These are phyloP conservation scores for Drosophila macrothrix DNA, from an alignment of 2,888 invertebrate genomes.

Conservation along the genomic window DNA sequence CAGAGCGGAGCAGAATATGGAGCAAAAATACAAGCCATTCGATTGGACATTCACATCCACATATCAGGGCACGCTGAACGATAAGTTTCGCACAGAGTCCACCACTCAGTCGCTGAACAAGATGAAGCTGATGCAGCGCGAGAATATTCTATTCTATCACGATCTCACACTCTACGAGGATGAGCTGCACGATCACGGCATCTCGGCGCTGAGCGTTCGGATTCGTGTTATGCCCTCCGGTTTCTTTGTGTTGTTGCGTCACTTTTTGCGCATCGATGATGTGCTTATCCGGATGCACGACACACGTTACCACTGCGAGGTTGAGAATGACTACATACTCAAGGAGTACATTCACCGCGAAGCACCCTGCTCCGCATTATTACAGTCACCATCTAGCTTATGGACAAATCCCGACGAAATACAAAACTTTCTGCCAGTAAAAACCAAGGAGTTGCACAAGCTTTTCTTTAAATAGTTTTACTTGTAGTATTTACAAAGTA, in stretches of 20 bases:
- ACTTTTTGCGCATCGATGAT: constrained; percentile 97
- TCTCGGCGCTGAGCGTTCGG: constrained; percentile 95
- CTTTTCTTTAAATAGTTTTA: constrained; percentile 74
- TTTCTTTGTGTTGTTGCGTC: constrained; percentile 95
- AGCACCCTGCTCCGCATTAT: constrained; percentile 88
- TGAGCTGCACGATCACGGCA: constrained; percentile 99
- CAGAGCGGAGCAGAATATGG: constrained; percentile 89
- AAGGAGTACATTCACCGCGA: constrained; percentile 94
- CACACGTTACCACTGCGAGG: constrained; percentile 93
- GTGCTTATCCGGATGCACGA: constrained; percentile 95
- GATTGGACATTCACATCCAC: constrained; percentile 99
- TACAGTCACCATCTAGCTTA: constrained; percentile 85
- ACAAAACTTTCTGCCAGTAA: constrained; percentile 88
- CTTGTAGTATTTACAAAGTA: background rate
- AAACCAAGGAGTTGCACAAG: constrained; percentile 85
- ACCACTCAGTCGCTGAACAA: constrained; percentile 93
- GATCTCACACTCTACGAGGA: constrained; percentile 98
- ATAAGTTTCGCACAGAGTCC: constrained; percentile 87
- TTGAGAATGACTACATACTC: constrained; percentile 91
- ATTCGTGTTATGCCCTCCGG: constrained; percentile 98
- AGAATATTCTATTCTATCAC: constrained; percentile 97
- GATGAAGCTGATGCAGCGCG: constrained; percentile 94
- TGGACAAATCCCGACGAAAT: constrained; percentile 90
- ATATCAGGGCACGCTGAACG: constrained; percentile 92
- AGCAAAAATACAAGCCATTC: constrained; percentile 93